These are phyloP conservation scores for Balearica regulorum DNA, from an alignment of 2,797 vertebrate species.

Conservation along the genomic window DNA sequence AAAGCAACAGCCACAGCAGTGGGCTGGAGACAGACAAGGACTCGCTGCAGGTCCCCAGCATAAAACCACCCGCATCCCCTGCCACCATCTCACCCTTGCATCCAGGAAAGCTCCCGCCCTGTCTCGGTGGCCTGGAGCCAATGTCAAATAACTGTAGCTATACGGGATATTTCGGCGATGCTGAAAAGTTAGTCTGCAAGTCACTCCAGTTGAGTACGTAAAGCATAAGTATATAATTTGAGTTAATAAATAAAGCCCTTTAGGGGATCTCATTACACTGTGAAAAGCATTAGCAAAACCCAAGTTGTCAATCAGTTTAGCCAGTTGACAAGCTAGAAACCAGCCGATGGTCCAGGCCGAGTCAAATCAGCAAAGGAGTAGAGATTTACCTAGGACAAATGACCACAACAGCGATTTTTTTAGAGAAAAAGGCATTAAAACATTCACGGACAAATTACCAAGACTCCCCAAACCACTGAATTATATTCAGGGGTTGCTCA, in stretches of 20 bases:
- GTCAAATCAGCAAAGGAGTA: not conserved
- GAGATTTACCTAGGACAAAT: not conserved
- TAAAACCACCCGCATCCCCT: not conserved
- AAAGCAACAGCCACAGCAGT: not conserved
- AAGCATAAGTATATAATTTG: conserved; percentile 50
- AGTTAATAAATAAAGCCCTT: conserved; percentile 49
- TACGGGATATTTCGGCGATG: not conserved
- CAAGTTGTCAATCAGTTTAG: conserved; percentile 15
- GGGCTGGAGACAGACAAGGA: not conserved
- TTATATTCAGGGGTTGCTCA: not conserved
- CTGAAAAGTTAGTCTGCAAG: conserved; percentile 20
- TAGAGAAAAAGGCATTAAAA: not conserved
- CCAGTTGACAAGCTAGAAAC: not conserved
- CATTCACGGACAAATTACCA: not conserved
- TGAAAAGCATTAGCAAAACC: conserved; percentile 45
- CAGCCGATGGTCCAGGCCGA: not conserved
- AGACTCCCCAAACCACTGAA: not conserved
- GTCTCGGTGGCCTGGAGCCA: not conserved
- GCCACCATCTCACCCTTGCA: not conserved
- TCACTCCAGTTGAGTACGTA: not conserved
- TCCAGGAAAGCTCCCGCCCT: not conserved
- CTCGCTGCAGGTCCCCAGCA: not conserved
- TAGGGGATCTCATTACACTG: conserved; percentile 26
- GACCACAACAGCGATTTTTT: not conserved
- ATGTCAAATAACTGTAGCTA: not conserved